Evolutionary conservation across 2,113 vertebrate species (phyloP).

Genomic region (Urocynchramus pylzowi): DNA sequence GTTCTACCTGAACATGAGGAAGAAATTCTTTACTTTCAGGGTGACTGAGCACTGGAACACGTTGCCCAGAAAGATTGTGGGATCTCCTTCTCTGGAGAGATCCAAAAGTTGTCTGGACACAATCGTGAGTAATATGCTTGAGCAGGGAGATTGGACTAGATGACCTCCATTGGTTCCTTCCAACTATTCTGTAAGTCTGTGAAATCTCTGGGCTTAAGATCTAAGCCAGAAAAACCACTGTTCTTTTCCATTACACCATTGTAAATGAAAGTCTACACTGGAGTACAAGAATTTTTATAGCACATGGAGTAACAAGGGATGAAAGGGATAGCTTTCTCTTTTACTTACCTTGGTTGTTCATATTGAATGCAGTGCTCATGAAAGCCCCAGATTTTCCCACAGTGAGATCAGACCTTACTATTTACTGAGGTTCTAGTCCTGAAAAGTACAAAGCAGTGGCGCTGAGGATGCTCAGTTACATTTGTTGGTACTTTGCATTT

Average conservation of each 20-base stretch:
- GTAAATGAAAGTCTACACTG: neutral
- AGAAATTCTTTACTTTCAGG: neutral
- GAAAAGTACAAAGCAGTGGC: rapidly evolving
- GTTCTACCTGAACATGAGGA: neutral
- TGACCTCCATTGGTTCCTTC: neutral
- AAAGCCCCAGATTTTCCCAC: neutral
- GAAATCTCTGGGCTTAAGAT: neutral
- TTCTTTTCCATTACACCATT: neutral
- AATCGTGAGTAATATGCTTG: rapidly evolving
- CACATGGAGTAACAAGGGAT: neutral
- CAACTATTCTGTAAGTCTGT: neutral
- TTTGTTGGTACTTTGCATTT: neutral
- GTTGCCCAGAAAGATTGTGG: neutral
- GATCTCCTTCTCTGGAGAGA: neutral
- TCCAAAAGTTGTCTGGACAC: neutral
- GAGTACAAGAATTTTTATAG: neutral
- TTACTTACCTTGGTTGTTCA: neutral
- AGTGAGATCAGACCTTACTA: neutral
- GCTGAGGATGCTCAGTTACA: neutral
- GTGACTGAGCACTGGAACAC: neutral
- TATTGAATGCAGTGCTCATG: neutral
- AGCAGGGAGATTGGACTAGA: neutral
- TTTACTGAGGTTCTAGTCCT: neutral
- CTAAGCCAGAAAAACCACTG: neutral
- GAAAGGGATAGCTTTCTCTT: neutral